A percentile compares a stretch with the other conserved stretches of the same genome.
phyloP scores from a whole-genome alignment of 2,888 invertebrate genomes.

The Marronus borbonicus region DNA sequence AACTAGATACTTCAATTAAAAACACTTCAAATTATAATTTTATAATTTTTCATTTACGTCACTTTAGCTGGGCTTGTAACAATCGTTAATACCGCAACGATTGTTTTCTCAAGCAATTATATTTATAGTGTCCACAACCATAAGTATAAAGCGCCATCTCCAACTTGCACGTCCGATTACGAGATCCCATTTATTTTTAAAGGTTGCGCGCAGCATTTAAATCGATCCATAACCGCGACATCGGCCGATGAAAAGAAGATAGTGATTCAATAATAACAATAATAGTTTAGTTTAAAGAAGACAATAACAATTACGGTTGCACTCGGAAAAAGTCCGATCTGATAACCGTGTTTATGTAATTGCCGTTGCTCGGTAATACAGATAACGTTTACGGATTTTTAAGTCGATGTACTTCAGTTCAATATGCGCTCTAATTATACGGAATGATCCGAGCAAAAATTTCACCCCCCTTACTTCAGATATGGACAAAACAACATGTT shows the following conservation, averaged over 20 bases:
- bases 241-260: conserved; percentile 50
- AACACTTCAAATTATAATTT: too few relatives aligned
- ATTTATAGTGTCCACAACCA: not conserved
- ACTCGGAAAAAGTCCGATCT: conserved; percentile 29
- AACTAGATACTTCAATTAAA: too few relatives aligned
- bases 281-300: conserved; percentile 54
- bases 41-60: too few relatives aligned
- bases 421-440: not conserved
- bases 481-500: too few relatives aligned
- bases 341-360: conserved; percentile 40
- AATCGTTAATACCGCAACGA: too few relatives aligned
- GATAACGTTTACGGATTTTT: conserved; percentile 10
- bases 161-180: conserved; percentile 1
- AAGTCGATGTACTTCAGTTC: conserved; percentile 10
- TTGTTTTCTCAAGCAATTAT: too few relatives aligned
- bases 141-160: conserved; percentile 25
- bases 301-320: conserved; percentile 55
- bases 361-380: not conserved
- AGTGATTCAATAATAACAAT: conserved; percentile 56
- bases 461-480: too few relatives aligned
- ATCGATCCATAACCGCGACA: conserved; percentile 29
- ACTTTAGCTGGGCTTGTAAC: too few relatives aligned
- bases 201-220: conserved; percentile 23
- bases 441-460: too few relatives aligned
- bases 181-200: conserved; percentile 22